Base-by-base conservation (phyloP, 2,113 vertebrate genomes). In the Mustelus asterias region DNA sequence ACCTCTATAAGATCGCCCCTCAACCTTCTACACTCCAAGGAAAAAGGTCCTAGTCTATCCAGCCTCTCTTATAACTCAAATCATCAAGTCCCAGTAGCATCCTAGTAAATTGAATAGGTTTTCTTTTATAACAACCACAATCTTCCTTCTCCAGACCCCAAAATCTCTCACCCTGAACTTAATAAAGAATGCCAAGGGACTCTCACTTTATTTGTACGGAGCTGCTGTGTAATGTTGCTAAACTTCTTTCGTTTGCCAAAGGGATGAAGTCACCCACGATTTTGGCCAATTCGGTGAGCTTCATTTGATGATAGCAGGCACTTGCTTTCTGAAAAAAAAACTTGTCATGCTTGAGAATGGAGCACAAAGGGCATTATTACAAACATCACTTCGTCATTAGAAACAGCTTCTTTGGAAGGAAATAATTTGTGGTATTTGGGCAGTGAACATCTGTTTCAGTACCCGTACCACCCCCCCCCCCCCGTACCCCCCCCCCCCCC, bases 391-490 rank as follows among this genome's bases (percentile, higher is more conserved):
- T 33, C 58, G 29, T 14, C 58, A 92, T 65, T 37, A 20, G 58
- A 37, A 93, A 65, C 60, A 13, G 54, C 20, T 92, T 63, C 48
- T 63, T 13, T 65, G 89, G 58, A 65, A 63, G 18, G 16, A 65
- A 65, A 37, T 65, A 65, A 67, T 63, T 58, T 22, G 89, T 65
- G 89, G 60, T 22, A 65, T 65, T 65, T 65, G 14, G 63, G 65
- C 58, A 93, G 89, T 33, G 88, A 90, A 63, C 88, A 90, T 33
- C 58, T 63, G 88, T 65, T 93, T 93, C 89, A 22, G 13, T 90
- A 22, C 54, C 29, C 14, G n/a, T n/a, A n/a, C 60, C 9, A 1
- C 60, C 60, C 60, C 13, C 13, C 0, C 0, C 60, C 54, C 29
- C 14, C 60, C 9, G 0, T n/a, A n/a, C 60, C 60, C 60, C 13